Base-by-base conservation (phyloP, 2,888 invertebrate species). In the Chironomus riparius region DNA sequence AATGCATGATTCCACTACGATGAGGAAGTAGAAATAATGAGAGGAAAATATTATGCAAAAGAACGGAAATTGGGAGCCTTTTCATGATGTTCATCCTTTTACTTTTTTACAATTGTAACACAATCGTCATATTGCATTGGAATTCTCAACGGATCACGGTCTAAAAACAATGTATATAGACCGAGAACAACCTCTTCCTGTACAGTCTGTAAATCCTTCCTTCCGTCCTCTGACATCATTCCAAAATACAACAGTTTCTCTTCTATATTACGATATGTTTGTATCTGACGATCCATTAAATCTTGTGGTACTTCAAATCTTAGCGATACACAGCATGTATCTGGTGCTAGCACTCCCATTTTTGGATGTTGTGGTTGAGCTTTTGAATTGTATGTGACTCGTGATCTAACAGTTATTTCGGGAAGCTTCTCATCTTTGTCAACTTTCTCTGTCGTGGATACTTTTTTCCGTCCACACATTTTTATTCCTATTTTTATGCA, bases 381-480 rank as follows among this genome's bases (percentile, higher is more conserved):
- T 4, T 70, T 68, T 7, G 71, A 70, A 50, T 56, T 62, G 71
- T 76, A 77, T 28, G 75, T 71, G n/a, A 50, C 24, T n/a, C 62
- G 4, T 12, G 68, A 15, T 28, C 69, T 72, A 24, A n/a, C 68
- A 56, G 65, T 68, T 50, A 77, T 75, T 70, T 72, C 71, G 0
- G 71, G 71, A 13, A 71, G 22, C 13, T 71, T 71, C 24, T 77
- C 72, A 13, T 50, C 62, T 21, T 71, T 24, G 28, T 38, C 65
- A 15, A 6, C 56, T 18, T 56, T 15, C 56, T 56, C 56, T 12
- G 38, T 65, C 24, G 50, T 61, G 24, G 70, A 62, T 21, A 71
- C 18, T 68, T 70, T 71, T 22, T 78, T 77, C 15, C 47, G 15
- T 47, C 56, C 62, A 38, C 70, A 50, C 65, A 70, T 77, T 76